Evolutionary conservation across 2,888 invertebrate species (phyloP), one percentile per base, ranked within the genome.

Genomic region (Enchytraeus crypticus): DNA sequence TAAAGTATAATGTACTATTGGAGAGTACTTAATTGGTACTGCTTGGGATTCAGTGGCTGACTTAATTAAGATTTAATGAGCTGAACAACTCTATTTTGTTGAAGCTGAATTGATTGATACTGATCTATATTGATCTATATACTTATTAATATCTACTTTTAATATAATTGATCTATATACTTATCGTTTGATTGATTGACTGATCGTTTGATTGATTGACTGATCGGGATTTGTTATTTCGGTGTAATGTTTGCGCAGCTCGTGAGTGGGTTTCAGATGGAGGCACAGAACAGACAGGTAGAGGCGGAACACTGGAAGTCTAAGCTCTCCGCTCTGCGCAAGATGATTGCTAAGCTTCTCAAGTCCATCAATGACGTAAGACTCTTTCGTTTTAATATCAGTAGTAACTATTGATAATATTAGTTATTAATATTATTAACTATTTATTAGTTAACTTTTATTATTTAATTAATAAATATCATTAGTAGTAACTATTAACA

Each of bases 241-340:
- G 38, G 8, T 18, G 38, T 14, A 38, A 38, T 38, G 23, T 29
- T n/a, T 53, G 32, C 60, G n/a, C 72, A 77, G 77, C 67, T 77
- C 63, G 77, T 77, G 60, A 74, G 74, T 51, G 76, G 75, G 60
- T 77, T 77, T 69, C 77, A 77, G 64, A 69, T 72, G 30, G 77
- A 77, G 61, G 75, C 77, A 3, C 67, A 72, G 30, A 64, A 70
- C 23, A 69, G 73, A 53, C 74, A 72, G 62, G 70, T 72, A 54
- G 77, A 76, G 54, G 70, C 72, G 4, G 75, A 77, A 38, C 68
- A 70, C 46, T 70, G 74, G 14, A 73, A 70, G 45, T 59, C 67
- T 30, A 77, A 77, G 63, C 69, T 77, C 29, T 71, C 73, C 29
- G 67, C 71, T 1, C 72, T 77, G 5, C 65, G 77, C 18, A 76